Percentiles rank a stretch among this genome's conserved stretches.
phyloP scores from a whole-genome alignment of 1,140 invertebrate species.

The Rhagoletis zephyria region DNA sequence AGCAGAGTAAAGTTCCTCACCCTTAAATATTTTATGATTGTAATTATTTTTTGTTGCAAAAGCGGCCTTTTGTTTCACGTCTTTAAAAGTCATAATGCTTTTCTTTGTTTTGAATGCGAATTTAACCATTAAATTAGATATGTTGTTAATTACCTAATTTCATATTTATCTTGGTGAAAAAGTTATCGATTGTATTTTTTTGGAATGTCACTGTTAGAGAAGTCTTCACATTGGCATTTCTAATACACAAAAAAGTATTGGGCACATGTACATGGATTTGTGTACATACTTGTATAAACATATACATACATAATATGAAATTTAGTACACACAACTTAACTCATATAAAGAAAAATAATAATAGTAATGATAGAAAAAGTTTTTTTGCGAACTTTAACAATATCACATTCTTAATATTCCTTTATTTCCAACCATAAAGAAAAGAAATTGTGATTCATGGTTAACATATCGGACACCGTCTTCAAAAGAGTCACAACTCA shows the following conservation, averaged over 20 bases:
- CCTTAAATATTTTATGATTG: too few relatives aligned
- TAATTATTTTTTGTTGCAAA: too few relatives aligned
- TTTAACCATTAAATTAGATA: slow-evolving; percentile 16
- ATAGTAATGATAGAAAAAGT: background rate
- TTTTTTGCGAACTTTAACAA: slow-evolving; percentile 34
- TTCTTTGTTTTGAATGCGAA: background rate
- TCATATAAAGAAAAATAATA: background rate
- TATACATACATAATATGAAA: background rate
- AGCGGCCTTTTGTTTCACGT: background rate
- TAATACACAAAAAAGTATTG: background rate
- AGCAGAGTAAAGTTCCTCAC: too few relatives aligned
- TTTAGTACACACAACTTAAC: background rate
- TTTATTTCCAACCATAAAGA: background rate
- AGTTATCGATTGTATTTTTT: background rate
- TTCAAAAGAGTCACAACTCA: too few relatives aligned
- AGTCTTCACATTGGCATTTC: background rate
- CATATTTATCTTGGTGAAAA: background rate
- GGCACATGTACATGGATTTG: background rate
- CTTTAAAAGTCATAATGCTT: background rate
- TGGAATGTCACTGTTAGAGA: background rate
- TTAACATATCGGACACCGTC: background rate
- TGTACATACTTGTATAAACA: background rate
- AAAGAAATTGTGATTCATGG: slow-evolving; percentile 27
- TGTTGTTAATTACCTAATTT: slow-evolving; percentile 9
- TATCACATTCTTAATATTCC: background rate